Evolutionary conservation across 1,140 invertebrate genomes (phyloP), one percentile per base, ranked within the genome.

Genomic region (Trachymyrmex cornetzi): DNA sequence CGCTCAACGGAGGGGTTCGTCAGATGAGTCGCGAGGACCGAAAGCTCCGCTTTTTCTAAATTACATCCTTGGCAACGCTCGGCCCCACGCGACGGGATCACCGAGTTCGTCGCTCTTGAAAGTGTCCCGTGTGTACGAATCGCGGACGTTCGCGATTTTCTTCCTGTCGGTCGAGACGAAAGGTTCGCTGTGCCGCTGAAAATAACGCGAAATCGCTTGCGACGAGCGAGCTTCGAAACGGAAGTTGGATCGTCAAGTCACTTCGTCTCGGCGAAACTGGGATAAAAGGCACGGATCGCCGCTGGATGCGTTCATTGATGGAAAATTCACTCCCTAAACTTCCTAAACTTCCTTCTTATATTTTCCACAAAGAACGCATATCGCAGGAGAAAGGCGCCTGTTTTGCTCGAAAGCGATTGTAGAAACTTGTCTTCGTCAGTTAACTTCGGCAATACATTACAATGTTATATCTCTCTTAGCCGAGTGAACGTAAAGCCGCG

Each of bases 1-100:
- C 11, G 6, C 22, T 63, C 38, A 34, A 6, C 38, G 38, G 7
- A 7, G 7, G 19, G 14, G 22, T 22, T 30, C 53, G 27, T n/a
- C 16, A n/a, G 55, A 24, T 19, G 19, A 38, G n/a, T 61, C 89
- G 87, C 82, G 77, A 63, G 87, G 86, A 80, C 34, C 69, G 72
- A 92, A 69, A 69, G 55, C 30, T 34, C 30, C 71, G 38, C 55
- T 57, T 55, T 61, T 61, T 79, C 27, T 88, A 89, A 87, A 91
- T 87, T 85, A 91, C 64, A 86, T 79, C 88, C 53, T 34, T 57
- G 22, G 11, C 38, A 24, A 12, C 19, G 9, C 63, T 87, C 44
- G 77, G 30, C 50, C 22, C 14, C 64, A 19, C 77, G 77, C 88
- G 77, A 90, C 71, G 66, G 77, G 11, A n/a, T 9, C 53, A 30